Evolutionary conservation across 2,797 vertebrate species (phyloP), one percentile per base, ranked within the genome.

Genomic region (Sandelia bainsii): DNA sequence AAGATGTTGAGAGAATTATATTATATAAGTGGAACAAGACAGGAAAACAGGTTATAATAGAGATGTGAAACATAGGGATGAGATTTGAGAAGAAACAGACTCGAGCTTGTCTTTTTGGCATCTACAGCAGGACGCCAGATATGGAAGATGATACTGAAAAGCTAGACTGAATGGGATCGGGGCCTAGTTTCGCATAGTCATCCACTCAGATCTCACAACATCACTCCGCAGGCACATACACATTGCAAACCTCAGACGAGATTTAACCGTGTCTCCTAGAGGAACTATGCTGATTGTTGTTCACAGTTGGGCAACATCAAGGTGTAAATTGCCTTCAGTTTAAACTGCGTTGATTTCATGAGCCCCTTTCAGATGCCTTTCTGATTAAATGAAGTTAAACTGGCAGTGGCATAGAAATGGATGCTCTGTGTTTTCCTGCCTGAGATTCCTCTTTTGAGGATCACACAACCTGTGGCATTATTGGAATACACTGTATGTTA

Each of bases 301-400:
- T 78, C 63, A 76, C 69, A 81, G 77, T 62, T 56, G 40, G 63
- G 50, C 23, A 48, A 65, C 17, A 16, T 78, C 20, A 40, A 46
- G 48, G 82, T 86, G 84, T 82, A 75, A 83, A 87, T 53, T 70
- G 57, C 56, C 56, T 62, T 66, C 64, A 57, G 58, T 73, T 85
- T 65, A 75, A 81, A 72, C 49, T 10, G 53, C 57, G 62, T 53
- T n/a, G 23, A 54, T 60, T 72, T 75, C 46, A 80, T 39, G 51
- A 73, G 29, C 42, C 42, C 23, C 29, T 3, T 39, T 60, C 66
- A 65, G 51, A 77, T 64, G 48, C 32, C 42, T 48, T 20, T 58
- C 27, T 60, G 62, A 63, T 81, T 52, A 57, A 72, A 14, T 22
- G 6, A 34, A 40, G 49, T 20, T 46, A 69, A 29, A 72, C n/a